Conservation (phyloP, 1,140 invertebrate genomes). For the Pinna nobilis region DNA sequence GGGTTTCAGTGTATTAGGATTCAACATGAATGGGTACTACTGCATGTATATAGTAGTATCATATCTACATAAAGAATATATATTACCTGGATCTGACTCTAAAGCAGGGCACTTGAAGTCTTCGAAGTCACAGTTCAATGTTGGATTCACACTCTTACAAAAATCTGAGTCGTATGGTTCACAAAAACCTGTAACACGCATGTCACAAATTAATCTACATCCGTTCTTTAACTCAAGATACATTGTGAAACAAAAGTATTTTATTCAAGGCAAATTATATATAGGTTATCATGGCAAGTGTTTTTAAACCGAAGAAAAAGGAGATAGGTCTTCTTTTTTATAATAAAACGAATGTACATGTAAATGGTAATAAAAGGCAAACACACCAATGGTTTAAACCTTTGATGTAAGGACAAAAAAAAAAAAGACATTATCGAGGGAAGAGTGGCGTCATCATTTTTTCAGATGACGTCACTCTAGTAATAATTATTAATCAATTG, state of each 20-base stretch:
- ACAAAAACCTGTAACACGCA: conserved; percentile 37
- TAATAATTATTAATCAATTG: no score
- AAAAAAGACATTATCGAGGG: no score
- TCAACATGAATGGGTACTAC: no score
- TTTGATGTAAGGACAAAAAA: no score
- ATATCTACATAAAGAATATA: neutral
- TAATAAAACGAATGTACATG: neutral
- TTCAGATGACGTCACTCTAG: no score
- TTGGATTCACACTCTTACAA: neutral
- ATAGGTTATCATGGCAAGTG: neutral
- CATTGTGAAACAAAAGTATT: neutral
- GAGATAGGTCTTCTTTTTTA: no score
- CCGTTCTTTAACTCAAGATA: neutral
- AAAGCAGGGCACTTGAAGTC: conserved; percentile 19
- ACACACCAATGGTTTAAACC: no score
- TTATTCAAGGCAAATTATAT: neutral
- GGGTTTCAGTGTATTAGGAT: no score
- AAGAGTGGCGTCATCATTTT: no score
- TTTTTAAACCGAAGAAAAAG: neutral
- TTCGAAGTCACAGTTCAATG: conserved; percentile 7
- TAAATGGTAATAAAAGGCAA: conserved; percentile 1
- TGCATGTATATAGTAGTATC: no score
- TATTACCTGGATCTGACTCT: neutral
- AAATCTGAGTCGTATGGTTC: neutral
- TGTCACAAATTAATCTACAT: neutral